A percentile compares a stretch with the other conserved stretches of the same genome.
phyloP scores from a whole-genome alignment of 2,888 invertebrate species.

The Acanthoscelides obtectus region DNA sequence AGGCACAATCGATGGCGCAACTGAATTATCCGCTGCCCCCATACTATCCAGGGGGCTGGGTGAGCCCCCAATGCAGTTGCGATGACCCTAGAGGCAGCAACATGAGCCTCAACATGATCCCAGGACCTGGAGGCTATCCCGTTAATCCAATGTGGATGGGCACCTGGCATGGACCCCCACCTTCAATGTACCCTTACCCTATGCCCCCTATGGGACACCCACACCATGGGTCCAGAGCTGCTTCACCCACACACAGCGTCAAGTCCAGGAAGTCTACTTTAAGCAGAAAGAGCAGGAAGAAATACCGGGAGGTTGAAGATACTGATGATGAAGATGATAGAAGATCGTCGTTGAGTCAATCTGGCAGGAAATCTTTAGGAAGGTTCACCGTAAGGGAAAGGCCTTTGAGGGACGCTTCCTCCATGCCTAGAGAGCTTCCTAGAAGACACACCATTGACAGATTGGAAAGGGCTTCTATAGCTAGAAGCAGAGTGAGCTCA shows the following conservation, averaged over 20 bases:
- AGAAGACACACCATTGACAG: slow-evolving; percentile 31
- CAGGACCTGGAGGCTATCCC: slow-evolving; percentile 38
- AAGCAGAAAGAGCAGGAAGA: slow-evolving; percentile 51
- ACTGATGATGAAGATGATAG: slow-evolving; percentile 45
- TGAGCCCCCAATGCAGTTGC: slow-evolving; percentile 39
- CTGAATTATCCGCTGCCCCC: slow-evolving; percentile 58
- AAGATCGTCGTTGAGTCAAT: slow-evolving; percentile 41
- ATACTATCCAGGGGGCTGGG: slow-evolving; percentile 41
- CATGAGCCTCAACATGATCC: slow-evolving; percentile 51
- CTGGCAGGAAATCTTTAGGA: slow-evolving; percentile 36
- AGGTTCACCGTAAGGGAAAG: slow-evolving; percentile 31
- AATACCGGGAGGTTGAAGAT: slow-evolving; percentile 49
- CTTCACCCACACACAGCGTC: slow-evolving; percentile 64
- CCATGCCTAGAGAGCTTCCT: slow-evolving; percentile 38
- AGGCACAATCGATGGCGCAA: slow-evolving; percentile 71
- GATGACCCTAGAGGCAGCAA: slow-evolving; percentile 50
- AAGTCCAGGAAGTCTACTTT: slow-evolving; percentile 66
- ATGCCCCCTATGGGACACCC: slow-evolving; percentile 44
- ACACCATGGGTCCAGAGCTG: slow-evolving; percentile 58
- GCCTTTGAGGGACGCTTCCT: slow-evolving; percentile 33
- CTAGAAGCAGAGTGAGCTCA: slow-evolving; percentile 33
- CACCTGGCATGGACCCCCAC: slow-evolving; percentile 45
- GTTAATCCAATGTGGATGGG: slow-evolving; percentile 49
- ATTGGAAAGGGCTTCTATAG: slow-evolving; percentile 31
- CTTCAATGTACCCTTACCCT: slow-evolving; percentile 41